phyloP scores from a whole-genome alignment of 2,888 invertebrate species.

The Matsumyia berberina region DNA sequence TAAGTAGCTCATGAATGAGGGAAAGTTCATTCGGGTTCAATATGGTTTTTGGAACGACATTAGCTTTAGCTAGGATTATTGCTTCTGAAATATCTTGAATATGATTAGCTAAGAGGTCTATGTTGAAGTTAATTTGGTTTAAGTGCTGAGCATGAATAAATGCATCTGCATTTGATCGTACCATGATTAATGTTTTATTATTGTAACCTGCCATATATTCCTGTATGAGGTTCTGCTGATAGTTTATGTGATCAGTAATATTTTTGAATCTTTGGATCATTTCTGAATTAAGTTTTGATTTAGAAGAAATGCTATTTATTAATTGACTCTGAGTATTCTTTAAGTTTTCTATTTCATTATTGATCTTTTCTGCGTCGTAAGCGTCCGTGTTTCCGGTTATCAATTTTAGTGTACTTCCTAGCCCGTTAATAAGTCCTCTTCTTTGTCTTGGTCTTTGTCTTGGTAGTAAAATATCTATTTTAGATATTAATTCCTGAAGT shows the following conservation, averaged over 20 bases:
- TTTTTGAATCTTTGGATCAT: slow-evolving; percentile 51
- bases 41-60: slow-evolving; percentile 14
- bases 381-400: slow-evolving; percentile 40
- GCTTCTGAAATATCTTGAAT: slow-evolving; percentile 34
- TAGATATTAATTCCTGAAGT: slow-evolving; percentile 24
- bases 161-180: slow-evolving; percentile 5
- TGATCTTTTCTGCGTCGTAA: slow-evolving; percentile 28
- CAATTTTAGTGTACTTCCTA: slow-evolving; percentile 42
- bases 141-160: slow-evolving; percentile 19
- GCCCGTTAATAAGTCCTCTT: slow-evolving; percentile 45
- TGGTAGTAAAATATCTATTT: too few relatives aligned
- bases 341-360: slow-evolving; percentile 22
- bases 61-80: slow-evolving; percentile 23
- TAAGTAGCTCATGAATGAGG: slow-evolving; percentile 8
- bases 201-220: slow-evolving; percentile 17
- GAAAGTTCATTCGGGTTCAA: slow-evolving; percentile 32
- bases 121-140: slow-evolving; percentile 36
- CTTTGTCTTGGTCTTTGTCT: slow-evolving; percentile 15
- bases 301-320: slow-evolving; percentile 11
- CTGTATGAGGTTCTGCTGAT: slow-evolving; percentile 9
- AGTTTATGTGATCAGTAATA: slow-evolving; percentile 41
- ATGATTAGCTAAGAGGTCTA: slow-evolving; percentile 37
- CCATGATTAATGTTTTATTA: background rate
- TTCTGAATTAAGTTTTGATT: slow-evolving; percentile 26
- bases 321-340: background rate